A percentile compares a stretch with the other conserved stretches of the same genome.
phyloP scores from a whole-genome alignment of 1,140 invertebrate genomes.

The Drosophila burlai region DNA sequence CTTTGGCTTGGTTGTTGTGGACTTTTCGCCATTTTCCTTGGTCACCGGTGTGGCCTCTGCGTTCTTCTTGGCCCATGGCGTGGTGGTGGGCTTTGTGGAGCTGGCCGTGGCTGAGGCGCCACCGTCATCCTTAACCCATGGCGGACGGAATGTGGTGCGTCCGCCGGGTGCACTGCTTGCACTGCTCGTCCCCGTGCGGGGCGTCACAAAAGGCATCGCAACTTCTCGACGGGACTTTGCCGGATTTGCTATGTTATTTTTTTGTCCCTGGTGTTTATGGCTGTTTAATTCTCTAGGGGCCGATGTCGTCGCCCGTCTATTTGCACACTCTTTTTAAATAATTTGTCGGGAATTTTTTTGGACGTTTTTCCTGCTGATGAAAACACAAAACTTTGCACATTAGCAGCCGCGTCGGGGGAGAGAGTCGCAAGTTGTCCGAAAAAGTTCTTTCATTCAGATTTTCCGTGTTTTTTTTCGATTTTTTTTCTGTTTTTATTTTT shows the following conservation, averaged over 20 bases:
- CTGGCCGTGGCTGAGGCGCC: conserved; percentile 84
- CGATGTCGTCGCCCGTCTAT: conserved; percentile 65
- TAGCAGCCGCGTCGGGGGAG: conserved; percentile 58
- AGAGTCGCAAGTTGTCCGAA: conserved; percentile 69
- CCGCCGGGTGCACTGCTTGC: conserved; percentile 75
- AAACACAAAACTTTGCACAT: conserved; percentile 83
- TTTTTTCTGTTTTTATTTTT: conserved; percentile 17
- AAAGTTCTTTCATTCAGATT: conserved; percentile 69
- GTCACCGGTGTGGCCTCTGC: conserved; percentile 37
- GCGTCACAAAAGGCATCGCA: conserved; percentile 79
- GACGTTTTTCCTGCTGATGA: conserved; percentile 59
- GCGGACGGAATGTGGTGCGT: conserved; percentile 90
- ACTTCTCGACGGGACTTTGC: conserved; percentile 41
- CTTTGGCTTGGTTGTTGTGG: conserved; percentile 37
- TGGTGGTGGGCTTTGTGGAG: conserved; percentile 85
- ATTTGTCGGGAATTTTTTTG: conserved; percentile 67
- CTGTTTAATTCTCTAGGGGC: conserved; percentile 43
- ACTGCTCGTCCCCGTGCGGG: conserved; percentile 73
- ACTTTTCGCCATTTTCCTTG: conserved; percentile 81
- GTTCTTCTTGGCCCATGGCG: conserved; percentile 87
- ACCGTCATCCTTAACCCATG: conserved; percentile 92
- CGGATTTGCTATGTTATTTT: conserved; percentile 8
- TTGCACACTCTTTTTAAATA: conserved; percentile 82
- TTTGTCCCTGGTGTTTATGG: conserved; percentile 34
- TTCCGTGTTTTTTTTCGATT: conserved; percentile 31